Evolutionary conservation across 1,140 invertebrate species (phyloP), one percentile per base, ranked within the genome.

Genomic region (Drosophila sechellia): DNA sequence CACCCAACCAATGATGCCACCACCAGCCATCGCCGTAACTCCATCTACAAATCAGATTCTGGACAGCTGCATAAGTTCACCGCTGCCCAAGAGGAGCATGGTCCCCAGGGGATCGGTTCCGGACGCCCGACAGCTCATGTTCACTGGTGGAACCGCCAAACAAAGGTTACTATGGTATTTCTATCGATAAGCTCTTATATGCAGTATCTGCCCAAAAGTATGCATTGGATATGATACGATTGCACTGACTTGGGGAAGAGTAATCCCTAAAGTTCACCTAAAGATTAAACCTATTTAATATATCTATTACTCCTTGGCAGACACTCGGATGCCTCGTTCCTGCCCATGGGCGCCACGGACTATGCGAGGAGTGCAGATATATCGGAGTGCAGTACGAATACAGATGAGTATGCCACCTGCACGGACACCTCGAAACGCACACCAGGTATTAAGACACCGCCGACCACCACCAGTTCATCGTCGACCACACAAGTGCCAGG

Each of bases 401-500:
- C 96, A 25, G 96, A 97, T 89, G 97, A 97, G 90, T 98, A 97
- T 92, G 95, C 96, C 66, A 97, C 97, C 83, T 92, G 92, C 56
- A 92, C 92, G 46, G 97, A 97, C 90, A 97, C 95, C 92, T 97
- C 96, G 34, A 96, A 95, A 74, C 95, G 95, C 65, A 95, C 95
- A 58, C 90, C 89, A 92, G 92, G 92, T 92, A 92, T 92, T 79
- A 92, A 91, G 90, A 91, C 91, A 58, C 86, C 91, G 78, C 83
- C 89, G 68, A 91, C 90, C 34, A 90, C 91, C 74, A 86, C 87
- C 78, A 91, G 91, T 84, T 91, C 91, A 68, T 92, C 92, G 90
- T 92, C 92, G 59, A 86, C 90, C 34, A 92, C 92, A 80, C 91
- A 92, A 90, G 87, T 92, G 87, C 90, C 92, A 92, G 92, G 92